Conservation (phyloP, 2,113 vertebrate genomes). For the Ophthalmolycus amberensis region DNA sequence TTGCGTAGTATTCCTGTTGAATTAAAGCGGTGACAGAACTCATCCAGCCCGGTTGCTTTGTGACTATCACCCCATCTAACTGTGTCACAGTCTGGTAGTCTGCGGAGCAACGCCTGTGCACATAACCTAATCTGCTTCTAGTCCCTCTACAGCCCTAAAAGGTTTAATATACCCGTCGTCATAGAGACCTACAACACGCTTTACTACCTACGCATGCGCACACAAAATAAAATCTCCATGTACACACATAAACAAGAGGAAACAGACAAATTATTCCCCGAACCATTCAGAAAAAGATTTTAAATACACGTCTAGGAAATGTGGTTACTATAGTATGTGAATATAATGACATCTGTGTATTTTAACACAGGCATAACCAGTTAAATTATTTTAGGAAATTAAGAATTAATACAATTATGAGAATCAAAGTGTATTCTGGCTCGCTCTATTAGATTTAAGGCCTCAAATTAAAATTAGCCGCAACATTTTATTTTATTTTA, state of each 20-base stretch:
- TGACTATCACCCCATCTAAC: conserved; percentile 6
- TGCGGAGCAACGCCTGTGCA: conserved; percentile 55
- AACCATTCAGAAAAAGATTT: accelerated
- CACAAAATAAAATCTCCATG: not conserved
- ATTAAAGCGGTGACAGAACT: not conserved
- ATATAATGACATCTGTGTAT: not conserved
- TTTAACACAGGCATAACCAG: not conserved
- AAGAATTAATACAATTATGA: not conserved
- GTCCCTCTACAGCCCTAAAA: conserved; percentile 49
- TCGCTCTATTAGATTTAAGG: too few relatives aligned
- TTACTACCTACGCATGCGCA: conserved; percentile 72
- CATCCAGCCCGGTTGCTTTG: not conserved
- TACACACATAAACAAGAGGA: not conserved
- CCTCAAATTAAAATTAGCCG: too few relatives aligned
- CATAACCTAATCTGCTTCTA: conserved; percentile 77
- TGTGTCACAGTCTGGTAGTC: conserved; percentile 27
- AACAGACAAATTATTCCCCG: accelerated
- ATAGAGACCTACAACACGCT: conserved; percentile 82
- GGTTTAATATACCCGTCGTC: conserved; percentile 76
- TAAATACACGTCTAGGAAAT: not conserved
- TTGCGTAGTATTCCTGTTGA: conserved; percentile 7
- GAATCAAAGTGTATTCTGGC: not conserved
- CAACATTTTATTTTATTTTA: too few relatives aligned
- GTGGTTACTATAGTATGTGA: not conserved
- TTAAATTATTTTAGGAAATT: not conserved